These are phyloP conservation scores for Tyrannus savana DNA, from an alignment of 2,113 vertebrate genomes.

Conservation along the genomic window DNA sequence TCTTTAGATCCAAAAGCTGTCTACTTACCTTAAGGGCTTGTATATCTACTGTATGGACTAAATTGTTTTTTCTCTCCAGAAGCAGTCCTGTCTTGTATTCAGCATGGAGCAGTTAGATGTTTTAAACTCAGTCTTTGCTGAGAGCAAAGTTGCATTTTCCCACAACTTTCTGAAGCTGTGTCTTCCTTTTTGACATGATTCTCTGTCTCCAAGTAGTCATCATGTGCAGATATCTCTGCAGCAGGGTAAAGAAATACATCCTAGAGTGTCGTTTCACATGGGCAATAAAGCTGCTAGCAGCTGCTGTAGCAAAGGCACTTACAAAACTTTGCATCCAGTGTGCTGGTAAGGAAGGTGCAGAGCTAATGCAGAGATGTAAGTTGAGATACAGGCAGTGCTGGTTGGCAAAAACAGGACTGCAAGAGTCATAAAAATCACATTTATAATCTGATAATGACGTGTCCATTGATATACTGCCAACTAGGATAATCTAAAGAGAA, in stretches of 20 bases:
- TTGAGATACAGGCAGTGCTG: not conserved
- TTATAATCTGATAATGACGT: not conserved
- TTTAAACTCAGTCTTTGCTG: not conserved
- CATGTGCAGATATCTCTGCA: not conserved
- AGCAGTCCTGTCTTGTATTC: not conserved
- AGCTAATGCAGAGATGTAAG: not conserved
- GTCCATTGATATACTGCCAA: not conserved
- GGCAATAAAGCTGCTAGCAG: constrained; percentile 32
- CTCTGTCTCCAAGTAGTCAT: constrained; percentile 30
- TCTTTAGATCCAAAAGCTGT: not conserved
- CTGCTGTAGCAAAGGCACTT: not conserved
- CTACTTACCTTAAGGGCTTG: not conserved
- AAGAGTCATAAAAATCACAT: not conserved
- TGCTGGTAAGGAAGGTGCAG: not conserved
- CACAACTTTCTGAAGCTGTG: not conserved
- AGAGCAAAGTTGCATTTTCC: not conserved
- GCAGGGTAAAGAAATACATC: not conserved
- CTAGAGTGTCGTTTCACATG: not conserved
- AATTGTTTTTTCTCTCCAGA: not conserved
- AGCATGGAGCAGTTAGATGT: not conserved
- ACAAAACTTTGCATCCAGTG: not conserved
- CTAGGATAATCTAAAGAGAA: constrained; percentile 1
- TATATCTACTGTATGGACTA: not conserved
- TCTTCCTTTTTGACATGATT: not conserved
- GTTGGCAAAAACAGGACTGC: not conserved